These are phyloP conservation scores for Xylocopa sonorina DNA, from an alignment of 1,140 invertebrate genomes.

Conservation along the genomic window DNA sequence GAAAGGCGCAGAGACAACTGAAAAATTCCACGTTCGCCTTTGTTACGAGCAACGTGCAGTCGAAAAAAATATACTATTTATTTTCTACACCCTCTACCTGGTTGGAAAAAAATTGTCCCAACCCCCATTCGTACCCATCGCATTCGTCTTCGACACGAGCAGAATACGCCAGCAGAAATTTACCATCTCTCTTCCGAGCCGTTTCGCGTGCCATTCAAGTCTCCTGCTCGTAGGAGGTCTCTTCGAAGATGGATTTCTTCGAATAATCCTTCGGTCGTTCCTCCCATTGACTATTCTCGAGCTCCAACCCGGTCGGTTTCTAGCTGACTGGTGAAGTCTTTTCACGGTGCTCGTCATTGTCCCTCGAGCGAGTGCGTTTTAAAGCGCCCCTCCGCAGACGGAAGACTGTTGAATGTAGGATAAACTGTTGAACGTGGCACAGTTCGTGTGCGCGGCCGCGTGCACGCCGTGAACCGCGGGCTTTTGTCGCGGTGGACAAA, in stretches of 20 bases:
- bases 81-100: no score
- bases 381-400: not conserved
- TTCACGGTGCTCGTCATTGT: slow-evolving; percentile 22
- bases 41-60: no score
- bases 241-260: not conserved
- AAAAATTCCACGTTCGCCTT: no score
- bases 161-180: not conserved
- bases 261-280: not conserved
- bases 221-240: not conserved
- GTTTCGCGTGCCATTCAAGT: not conserved
- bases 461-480: not conserved
- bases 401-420: slow-evolving; percentile 32
- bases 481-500: slow-evolving; percentile 14
- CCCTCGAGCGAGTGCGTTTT: not conserved
- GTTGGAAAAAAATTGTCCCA: not conserved
- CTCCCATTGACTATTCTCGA: not conserved
- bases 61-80: no score
- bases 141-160: no score
- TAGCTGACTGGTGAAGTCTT: not conserved
- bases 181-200: not conserved
- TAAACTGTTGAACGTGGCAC: slow-evolving; percentile 43
- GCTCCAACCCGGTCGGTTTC: not conserved
- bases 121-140: not conserved
- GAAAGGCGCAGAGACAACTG: no score
- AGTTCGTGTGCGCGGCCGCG: slow-evolving; percentile 5